Base-by-base conservation (phyloP, 2,113 vertebrate genomes). In the Vulpes vulpes region DNA sequence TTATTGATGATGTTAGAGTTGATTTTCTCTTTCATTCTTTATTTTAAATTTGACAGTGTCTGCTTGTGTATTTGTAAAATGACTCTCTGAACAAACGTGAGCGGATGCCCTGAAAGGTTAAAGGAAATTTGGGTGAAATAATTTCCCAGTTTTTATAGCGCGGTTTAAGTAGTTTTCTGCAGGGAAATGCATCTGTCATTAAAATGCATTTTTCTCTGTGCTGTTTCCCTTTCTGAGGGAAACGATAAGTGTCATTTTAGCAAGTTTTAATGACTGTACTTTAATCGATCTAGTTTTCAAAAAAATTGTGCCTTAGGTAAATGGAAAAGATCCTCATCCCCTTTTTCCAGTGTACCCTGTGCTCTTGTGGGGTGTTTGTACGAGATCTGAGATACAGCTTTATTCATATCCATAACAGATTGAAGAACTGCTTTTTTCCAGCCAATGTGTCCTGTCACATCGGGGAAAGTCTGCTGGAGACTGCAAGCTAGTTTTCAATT, bases 41-140 rank as follows among this genome's bases (percentile, higher is more conserved):
- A 96, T 98, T 98, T 98, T 94, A 81, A 91, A 91, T 98, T 97
- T 97, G 97, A 95, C 88, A 97, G 91, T 79, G n/a, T 98, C 96
- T 98, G 95, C 96, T 98, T 96, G 93, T 94, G 62, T 96, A 83
- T 97, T 95, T 89, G 76, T 86, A 92, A 97, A 96, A 97, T 95
- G 88, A 93, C 65, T 96, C 80, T 65, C 78, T 83, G 93, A 95
- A 87, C 89, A 95, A 95, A 95, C 43, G 91, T 62, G 57, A 97
- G 69, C 16, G 65, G 78, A 84, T 95, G 84, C 59, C 96, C 91
- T 74, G 35, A 98, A 97, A 97, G 94, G 95, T 96, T 94, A 97
- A 91, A 94, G 79, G 32, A 97, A 96, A 97, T 94, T 94, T 94
- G 87, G 59, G 71, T 89, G 93, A 85, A 83, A 95, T 97, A 95